Evolutionary conservation across 2,113 vertebrate genomes (phyloP).

Genomic region (Cavia porcellus): DNA sequence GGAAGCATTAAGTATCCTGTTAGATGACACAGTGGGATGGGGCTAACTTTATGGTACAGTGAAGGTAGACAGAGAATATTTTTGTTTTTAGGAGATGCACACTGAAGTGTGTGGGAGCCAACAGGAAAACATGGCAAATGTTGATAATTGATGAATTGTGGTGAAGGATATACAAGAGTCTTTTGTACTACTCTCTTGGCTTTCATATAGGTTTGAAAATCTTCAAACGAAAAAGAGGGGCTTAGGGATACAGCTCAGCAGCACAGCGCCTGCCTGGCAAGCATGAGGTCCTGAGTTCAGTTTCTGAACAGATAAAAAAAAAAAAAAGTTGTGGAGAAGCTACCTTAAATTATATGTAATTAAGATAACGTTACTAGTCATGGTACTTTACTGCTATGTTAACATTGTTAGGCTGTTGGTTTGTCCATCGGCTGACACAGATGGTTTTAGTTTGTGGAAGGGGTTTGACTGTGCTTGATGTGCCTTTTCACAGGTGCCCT

Average conservation of each 20-base stretch:
- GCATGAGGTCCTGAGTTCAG: no score
- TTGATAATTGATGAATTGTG: slow-evolving; percentile 4
- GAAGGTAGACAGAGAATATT: not conserved
- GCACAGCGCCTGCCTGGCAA: no score
- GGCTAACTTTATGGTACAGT: not conserved
- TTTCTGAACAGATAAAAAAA: no score
- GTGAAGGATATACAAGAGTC: not conserved
- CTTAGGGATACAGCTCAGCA: no score
- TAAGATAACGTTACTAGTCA: not conserved
- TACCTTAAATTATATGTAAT: slow-evolving; percentile 19
- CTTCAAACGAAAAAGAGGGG: not conserved
- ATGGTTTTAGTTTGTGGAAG: not conserved
- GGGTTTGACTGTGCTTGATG: not conserved
- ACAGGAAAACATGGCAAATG: not conserved
- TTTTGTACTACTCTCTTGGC: not conserved
- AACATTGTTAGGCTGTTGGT: not conserved
- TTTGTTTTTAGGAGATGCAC: slow-evolving; percentile 33
- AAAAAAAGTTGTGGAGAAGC: no score
- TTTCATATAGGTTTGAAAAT: slow-evolving; percentile 52
- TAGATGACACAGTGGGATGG: not conserved
- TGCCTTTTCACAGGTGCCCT: slow-evolving; percentile 90
- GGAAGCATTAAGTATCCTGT: not conserved
- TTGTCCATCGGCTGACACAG: not conserved
- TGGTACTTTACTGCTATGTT: not conserved
- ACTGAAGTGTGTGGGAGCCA: not conserved